Evolutionary conservation across 2,113 vertebrate species (phyloP), one percentile per base, ranked within the genome.

Genomic region (Phrynosoma platyrhinos): DNA sequence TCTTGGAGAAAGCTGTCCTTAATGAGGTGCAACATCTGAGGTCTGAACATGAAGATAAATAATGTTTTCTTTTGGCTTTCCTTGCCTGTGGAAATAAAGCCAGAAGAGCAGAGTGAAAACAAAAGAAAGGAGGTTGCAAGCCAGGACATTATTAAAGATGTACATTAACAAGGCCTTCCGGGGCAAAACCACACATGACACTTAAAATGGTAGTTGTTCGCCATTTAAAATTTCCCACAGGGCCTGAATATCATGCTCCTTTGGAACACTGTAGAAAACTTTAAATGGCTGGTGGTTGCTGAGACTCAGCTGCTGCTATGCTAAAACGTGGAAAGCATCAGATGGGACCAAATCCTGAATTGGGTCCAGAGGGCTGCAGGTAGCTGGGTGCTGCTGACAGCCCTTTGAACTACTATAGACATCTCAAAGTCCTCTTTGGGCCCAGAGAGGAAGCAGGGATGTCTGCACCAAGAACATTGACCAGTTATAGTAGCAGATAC

Each of bases 31-130:
- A 79, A n/a, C 23, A 77, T 96, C 79, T 2, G 84, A 52, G 79
- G 88, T 94, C 89, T 89, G 79, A 87, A 94, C 91, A 0, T 93
- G 93, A 40, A 96, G 90, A 87, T 95, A 95, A 92, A 95, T 91
- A 0, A 3, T 83, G 36, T 95, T 96, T 86, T 93, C 92, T 91
- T 94, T 96, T 9, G 25, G 91, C 93, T 85, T 96, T 74, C 91
- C 55, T 90, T 92, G 80, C 76, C 95, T 96, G 92, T 0, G 25
- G 82, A 88, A 85, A 89, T 47, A 90, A 93, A 89, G 83, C 16
- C 91, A 87, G 92, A 79, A 68, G 21, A n/a, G 18, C 5, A 75
- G 25, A 25, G 20, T 32, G 36, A 88, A 91, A 75, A 90, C 42
- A 69, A 20, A 30, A 30, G 47, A 89, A 82, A 89, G 23, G 1